These are phyloP conservation scores for Uloborus plumipes DNA, from an alignment of 2,888 invertebrate genomes.

Conservation along the genomic window DNA sequence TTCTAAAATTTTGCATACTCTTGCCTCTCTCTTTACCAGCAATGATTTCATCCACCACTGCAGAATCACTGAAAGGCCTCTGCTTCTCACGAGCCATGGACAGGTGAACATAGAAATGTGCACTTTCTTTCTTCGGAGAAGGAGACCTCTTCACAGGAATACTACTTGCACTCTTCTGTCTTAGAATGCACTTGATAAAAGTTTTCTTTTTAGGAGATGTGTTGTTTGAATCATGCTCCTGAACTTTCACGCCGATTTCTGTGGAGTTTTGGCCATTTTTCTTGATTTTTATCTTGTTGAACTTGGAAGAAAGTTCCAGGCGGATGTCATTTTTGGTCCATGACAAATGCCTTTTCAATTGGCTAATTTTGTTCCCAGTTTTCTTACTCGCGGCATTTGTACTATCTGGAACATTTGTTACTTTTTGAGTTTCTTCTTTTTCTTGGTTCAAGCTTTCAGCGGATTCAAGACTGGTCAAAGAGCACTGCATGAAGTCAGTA, in stretches of 20 bases:
- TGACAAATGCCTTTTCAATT: slow-evolving; percentile 73
- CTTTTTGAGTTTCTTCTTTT: slow-evolving; percentile 17
- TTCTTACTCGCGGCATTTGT: slow-evolving; percentile 21
- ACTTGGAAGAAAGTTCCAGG: slow-evolving; percentile 72
- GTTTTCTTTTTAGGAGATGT: slow-evolving; percentile 61
- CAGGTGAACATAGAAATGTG: slow-evolving; percentile 37
- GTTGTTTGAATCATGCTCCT: slow-evolving; percentile 30
- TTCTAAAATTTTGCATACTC: slow-evolving; percentile 6
- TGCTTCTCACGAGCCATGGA: slow-evolving; percentile 45
- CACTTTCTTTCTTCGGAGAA: slow-evolving; percentile 56
- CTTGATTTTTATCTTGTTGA: slow-evolving; percentile 71
- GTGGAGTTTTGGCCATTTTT: slow-evolving; percentile 68
- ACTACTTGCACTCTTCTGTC: slow-evolving; percentile 53
- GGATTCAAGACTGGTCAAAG: slow-evolving; percentile 50
- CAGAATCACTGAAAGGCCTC: slow-evolving; percentile 50
- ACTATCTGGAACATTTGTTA: slow-evolving; percentile 2
- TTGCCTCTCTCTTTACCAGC: slow-evolving; percentile 5
- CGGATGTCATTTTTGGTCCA: slow-evolving; percentile 76
- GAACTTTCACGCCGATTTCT: slow-evolving; percentile 45
- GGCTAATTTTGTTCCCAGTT: slow-evolving; percentile 43
- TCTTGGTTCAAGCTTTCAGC: slow-evolving; percentile 37
- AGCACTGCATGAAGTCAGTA: slow-evolving; percentile 33
- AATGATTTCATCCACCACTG: slow-evolving; percentile 15
- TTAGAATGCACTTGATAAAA: slow-evolving; percentile 58
- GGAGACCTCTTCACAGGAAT: slow-evolving; percentile 58